Conservation (phyloP, 2,113 vertebrate genomes). For the Varanus komodoensis region DNA sequence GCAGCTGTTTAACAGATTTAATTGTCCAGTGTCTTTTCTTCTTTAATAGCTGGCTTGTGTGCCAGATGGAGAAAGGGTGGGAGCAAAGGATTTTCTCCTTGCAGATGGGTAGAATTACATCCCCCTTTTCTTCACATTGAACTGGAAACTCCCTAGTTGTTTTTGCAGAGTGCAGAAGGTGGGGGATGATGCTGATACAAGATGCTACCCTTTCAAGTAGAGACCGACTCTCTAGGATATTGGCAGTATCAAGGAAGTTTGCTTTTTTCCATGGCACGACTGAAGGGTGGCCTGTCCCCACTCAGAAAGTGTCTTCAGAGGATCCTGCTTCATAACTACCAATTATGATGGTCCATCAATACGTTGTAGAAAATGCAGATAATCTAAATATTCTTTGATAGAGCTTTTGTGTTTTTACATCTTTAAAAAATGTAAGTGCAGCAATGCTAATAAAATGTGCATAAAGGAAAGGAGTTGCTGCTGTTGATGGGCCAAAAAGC, state of each 20-base stretch:
- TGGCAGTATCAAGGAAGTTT: neutral
- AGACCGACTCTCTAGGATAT: neutral
- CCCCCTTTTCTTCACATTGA: neutral
- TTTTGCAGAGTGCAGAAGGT: neutral
- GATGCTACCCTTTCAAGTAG: neutral
- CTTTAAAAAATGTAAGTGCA: neutral
- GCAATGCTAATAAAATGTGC: neutral
- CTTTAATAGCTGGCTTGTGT: slow-evolving; percentile 7
- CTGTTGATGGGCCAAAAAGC: neutral
- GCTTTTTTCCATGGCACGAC: neutral
- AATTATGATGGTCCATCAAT: neutral
- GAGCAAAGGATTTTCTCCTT: neutral
- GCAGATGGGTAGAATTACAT: neutral
- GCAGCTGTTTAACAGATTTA: slow-evolving; percentile 44
- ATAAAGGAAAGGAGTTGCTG: neutral
- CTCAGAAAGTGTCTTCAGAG: neutral
- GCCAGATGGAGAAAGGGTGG: slow-evolving; percentile 15
- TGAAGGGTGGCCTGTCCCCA: neutral
- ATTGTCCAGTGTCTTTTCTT: slow-evolving; percentile 26
- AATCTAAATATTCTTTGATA: neutral
- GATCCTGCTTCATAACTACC: neutral
- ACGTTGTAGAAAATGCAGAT: neutral
- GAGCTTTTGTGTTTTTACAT: neutral
- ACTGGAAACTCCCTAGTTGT: neutral
- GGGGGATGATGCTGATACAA: neutral